Conservation (phyloP, 1,140 invertebrate genomes). For the Cyclina sinensis region DNA sequence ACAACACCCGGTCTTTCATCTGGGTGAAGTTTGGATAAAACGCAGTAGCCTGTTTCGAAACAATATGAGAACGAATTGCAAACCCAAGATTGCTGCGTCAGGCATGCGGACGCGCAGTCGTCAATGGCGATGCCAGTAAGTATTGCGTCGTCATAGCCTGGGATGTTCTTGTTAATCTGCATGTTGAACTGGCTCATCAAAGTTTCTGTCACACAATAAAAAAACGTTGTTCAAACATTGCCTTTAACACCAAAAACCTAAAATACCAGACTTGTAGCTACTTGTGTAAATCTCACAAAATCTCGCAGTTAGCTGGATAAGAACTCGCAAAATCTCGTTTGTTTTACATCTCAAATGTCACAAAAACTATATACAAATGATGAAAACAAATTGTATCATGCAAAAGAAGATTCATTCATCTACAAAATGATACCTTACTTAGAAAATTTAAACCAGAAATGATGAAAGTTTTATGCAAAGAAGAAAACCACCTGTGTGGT, state of each 20-base stretch:
- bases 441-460: too few relatives aligned
- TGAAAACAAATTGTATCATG: too few relatives aligned
- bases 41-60: constrained; percentile 74
- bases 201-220: constrained; percentile 33
- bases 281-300: too few relatives aligned
- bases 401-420: too few relatives aligned
- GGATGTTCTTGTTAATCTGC: constrained; percentile 74
- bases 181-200: constrained; percentile 68
- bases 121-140: constrained; percentile 78
- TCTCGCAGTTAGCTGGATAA: neutral
- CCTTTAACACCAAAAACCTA: too few relatives aligned
- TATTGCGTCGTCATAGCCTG: constrained; percentile 74
- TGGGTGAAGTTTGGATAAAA: constrained; percentile 75
- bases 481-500: too few relatives aligned
- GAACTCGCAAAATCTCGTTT: neutral
- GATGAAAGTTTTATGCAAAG: too few relatives aligned
- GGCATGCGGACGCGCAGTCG: constrained; percentile 77
- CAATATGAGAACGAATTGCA: constrained; percentile 81
- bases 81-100: constrained; percentile 70
- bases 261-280: too few relatives aligned
- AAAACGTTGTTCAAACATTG: neutral
- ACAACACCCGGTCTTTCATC: constrained; percentile 77
- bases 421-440: too few relatives aligned
- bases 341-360: too few relatives aligned
- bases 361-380: too few relatives aligned